A percentile compares a stretch with the other conserved stretches of the same genome.
phyloP scores from a whole-genome alignment of 1,140 invertebrate species.

The Centruroides sculpturatus region DNA sequence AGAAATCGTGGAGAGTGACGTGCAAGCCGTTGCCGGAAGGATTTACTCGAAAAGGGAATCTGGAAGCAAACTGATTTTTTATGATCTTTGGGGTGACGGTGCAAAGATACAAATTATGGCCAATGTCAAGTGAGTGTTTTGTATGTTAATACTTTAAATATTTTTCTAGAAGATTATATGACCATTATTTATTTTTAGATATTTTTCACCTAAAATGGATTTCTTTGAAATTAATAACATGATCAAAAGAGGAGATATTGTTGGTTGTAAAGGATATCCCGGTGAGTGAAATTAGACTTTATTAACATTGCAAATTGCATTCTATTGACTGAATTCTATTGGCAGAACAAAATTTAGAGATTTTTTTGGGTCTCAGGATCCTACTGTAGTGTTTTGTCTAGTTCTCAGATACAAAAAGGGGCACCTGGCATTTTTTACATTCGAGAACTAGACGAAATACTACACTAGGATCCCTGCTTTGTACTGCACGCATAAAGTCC shows the following conservation, averaged over 20 bases:
- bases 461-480: too few species aligned
- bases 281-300: slow-evolving; percentile 24
- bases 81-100: slow-evolving; percentile 87
- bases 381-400: too few species aligned
- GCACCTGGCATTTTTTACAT: too few species aligned
- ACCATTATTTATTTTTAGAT: slow-evolving; percentile 16
- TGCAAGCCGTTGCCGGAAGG: slow-evolving; percentile 67
- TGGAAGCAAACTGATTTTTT: slow-evolving; percentile 89
- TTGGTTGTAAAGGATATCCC: slow-evolving; percentile 78
- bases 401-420: too few species aligned
- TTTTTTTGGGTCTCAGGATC: too few species aligned
- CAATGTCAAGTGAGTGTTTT: slow-evolving; percentile 51
- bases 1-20: slow-evolving; percentile 55
- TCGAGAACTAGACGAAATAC: too few species aligned
- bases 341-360: too few species aligned
- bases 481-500: too few species aligned
- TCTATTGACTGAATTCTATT: too few species aligned
- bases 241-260: slow-evolving; percentile 84
- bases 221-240: slow-evolving; percentile 65
- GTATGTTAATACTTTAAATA: not conserved
- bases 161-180: not conserved
- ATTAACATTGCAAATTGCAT: too few species aligned
- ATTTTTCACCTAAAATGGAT: slow-evolving; percentile 40
- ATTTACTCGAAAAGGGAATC: slow-evolving; percentile 87
- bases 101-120: slow-evolving; percentile 83